Percentiles rank a stretch among this genome's conserved stretches.
phyloP scores from a whole-genome alignment of 2,888 invertebrate genomes.

The Lysandra coridon region DNA sequence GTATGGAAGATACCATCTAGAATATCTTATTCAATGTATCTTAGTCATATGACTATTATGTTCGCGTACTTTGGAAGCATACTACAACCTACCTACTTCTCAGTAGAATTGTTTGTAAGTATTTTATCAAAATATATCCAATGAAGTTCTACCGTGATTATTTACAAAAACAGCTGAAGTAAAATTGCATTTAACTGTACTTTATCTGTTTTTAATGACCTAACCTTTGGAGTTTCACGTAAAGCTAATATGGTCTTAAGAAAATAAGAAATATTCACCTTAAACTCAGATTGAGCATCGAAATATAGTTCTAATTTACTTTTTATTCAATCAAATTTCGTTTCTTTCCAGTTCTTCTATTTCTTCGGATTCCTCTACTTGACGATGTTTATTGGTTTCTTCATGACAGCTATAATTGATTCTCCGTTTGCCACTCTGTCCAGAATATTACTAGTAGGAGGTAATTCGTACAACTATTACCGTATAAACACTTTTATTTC shows the following conservation, averaged over 20 bases:
- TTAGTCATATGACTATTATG: constrained; percentile 66
- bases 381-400: constrained; percentile 40
- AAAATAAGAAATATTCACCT: too few relatives aligned
- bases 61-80: constrained; percentile 44
- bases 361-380: constrained; percentile 43
- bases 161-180: too few relatives aligned
- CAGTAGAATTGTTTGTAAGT: constrained; percentile 43
- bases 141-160: neutral
- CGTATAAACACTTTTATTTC: too few relatives aligned
- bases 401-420: constrained; percentile 44
- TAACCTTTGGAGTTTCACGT: too few relatives aligned
- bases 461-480: neutral
- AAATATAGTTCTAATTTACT: too few relatives aligned
- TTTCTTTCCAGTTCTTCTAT: constrained; percentile 43
- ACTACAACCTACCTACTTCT: constrained; percentile 46
- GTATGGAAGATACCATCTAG: constrained; percentile 67
- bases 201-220: too few relatives aligned
- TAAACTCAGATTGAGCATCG: too few relatives aligned
- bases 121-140: neutral
- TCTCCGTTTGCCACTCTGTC: constrained; percentile 46
- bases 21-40: constrained; percentile 70
- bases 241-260: too few relatives aligned
- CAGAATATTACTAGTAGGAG: constrained; percentile 40
- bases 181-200: too few relatives aligned
- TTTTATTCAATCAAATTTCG: neutral